Percentiles rank a stretch among this genome's conserved stretches.
These are phyloP conservation scores for Notiomystis cincta DNA, from an alignment of 2,113 vertebrate species.

Conservation along the genomic window DNA sequence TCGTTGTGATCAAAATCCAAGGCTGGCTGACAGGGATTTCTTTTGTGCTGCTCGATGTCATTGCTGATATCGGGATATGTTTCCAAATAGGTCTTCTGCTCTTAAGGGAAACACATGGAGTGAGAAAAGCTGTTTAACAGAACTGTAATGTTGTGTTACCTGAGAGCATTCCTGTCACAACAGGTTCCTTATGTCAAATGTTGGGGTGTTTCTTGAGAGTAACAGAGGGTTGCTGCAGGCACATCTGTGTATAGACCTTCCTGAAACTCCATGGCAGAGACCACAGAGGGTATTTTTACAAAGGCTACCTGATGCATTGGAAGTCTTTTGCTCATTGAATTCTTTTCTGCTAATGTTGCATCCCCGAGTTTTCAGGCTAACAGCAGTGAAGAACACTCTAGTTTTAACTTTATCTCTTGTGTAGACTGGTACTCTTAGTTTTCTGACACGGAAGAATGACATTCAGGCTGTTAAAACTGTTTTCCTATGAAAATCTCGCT, in stretches of 20 bases:
- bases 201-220: not conserved
- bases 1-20: not conserved
- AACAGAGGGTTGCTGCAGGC: not conserved
- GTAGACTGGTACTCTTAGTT: not conserved
- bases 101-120: not conserved
- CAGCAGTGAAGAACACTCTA: not conserved
- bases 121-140: not conserved
- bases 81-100: slow-evolving; percentile 2
- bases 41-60: not conserved
- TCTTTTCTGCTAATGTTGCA: not conserved
- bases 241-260: not conserved
- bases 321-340: not conserved
- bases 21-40: slow-evolving; percentile 5
- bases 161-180: not conserved
- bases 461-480: not conserved
- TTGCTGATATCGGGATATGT: not conserved
- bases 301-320: not conserved
- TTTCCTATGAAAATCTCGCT: not conserved
- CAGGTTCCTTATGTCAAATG: not conserved
- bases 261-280: not conserved
- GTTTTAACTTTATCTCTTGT: not conserved
- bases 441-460: not conserved
- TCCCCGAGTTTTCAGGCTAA: not conserved
- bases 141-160: not conserved
- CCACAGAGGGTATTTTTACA: not conserved